Evolutionary conservation across 2,797 vertebrate species (phyloP).

Genomic region (Crax fasciolata): DNA sequence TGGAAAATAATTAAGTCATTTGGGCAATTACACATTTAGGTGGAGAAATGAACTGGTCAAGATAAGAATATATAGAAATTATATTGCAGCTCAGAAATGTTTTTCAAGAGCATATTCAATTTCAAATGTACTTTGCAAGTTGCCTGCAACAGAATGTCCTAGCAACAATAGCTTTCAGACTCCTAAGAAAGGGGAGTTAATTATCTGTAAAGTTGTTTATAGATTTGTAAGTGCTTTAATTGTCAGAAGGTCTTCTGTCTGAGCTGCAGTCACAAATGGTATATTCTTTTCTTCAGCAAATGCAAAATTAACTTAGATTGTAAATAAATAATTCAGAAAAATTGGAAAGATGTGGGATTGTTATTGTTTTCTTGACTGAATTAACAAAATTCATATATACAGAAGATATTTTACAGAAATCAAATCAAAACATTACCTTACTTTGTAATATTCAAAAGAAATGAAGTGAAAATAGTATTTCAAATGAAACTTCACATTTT

Average conservation of each 20-base stretch:
- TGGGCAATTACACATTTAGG: neutral
- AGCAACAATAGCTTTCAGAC: neutral
- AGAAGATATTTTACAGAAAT: neutral
- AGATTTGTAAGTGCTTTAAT: neutral
- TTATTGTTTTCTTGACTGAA: neutral
- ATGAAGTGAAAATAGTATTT: neutral
- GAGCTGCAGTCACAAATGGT: neutral
- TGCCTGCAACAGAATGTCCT: neutral
- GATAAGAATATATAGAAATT: neutral
- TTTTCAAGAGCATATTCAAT: neutral
- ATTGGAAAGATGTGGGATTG: neutral
- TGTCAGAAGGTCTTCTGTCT: neutral
- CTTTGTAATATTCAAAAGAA: neutral
- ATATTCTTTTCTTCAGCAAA: neutral
- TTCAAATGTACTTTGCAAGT: neutral
- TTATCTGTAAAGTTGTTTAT: neutral
- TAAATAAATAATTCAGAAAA: neutral
- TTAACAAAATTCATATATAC: neutral
- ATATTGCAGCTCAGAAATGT: neutral
- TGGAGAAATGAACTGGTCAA: neutral
- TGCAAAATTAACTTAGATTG: neutral
- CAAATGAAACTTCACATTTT: neutral
- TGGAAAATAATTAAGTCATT: neutral
- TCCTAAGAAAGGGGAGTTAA: neutral
- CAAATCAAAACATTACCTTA: neutral